Conservation (phyloP, 2,113 vertebrate species). For the Columba janthina region DNA sequence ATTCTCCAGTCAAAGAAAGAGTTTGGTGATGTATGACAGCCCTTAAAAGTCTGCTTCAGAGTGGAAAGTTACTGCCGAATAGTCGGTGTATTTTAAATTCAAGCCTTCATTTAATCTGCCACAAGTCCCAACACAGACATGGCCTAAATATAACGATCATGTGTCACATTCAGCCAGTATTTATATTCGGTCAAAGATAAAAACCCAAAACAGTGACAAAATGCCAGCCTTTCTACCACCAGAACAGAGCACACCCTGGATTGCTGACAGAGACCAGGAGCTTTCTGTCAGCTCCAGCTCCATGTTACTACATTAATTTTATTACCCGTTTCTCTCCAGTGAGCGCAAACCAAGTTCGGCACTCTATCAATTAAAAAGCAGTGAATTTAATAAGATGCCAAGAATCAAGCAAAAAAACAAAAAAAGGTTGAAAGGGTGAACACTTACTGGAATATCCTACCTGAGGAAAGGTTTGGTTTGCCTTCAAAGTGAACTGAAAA, state of each 20-base stretch:
- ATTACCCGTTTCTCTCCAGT: not conserved
- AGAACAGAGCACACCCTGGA: not conserved
- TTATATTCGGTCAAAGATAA: not conserved
- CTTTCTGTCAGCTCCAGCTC: not conserved
- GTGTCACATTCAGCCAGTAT: not conserved
- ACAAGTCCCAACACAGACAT: fast-evolving
- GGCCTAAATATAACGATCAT: not conserved
- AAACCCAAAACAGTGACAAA: not conserved
- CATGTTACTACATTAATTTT: not conserved
- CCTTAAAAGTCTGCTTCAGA: not conserved
- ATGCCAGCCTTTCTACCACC: not conserved
- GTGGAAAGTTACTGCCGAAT: not conserved
- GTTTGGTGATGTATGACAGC: not conserved
- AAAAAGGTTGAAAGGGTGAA: not conserved
- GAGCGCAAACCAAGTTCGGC: not conserved
- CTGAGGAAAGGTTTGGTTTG: not conserved
- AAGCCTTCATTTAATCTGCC: not conserved
- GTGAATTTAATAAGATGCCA: not conserved
- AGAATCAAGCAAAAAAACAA: not conserved
- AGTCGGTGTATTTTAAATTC: not conserved
- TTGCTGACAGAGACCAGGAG: not conserved
- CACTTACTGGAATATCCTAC: not conserved
- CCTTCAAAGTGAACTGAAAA: not conserved
- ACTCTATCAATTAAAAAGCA: not conserved
- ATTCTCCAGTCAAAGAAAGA: not conserved